Evolutionary conservation across 2,797 vertebrate species (phyloP).

Genomic region (Protonibea diacanthus): DNA sequence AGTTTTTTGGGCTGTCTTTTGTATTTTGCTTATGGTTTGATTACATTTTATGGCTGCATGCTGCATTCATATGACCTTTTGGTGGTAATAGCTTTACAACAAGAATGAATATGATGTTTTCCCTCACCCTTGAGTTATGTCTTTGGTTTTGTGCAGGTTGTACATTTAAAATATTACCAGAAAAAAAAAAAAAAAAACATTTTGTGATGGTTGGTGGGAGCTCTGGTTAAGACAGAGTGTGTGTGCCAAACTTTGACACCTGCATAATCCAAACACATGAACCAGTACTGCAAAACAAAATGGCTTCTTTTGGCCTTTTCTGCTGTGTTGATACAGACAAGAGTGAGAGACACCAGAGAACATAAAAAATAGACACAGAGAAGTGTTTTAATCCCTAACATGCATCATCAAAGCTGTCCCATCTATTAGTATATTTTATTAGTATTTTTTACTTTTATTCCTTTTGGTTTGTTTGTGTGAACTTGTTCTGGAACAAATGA

Average conservation of each 20-base stretch:
- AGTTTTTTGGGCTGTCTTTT: slow-evolving; percentile 3
- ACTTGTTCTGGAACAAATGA: background rate
- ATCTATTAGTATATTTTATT: background rate
- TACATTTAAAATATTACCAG: background rate
- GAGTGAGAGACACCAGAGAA: background rate
- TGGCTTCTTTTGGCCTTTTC: background rate
- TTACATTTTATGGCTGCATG: slow-evolving; percentile 2
- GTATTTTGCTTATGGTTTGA: background rate
- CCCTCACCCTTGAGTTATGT: background rate
- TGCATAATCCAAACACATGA: background rate
- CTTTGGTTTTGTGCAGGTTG: too few relatives aligned
- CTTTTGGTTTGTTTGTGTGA: background rate
- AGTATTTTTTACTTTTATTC: background rate
- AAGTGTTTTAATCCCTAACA: background rate
- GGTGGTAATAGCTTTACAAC: background rate
- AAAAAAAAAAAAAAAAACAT: background rate
- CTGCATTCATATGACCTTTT: background rate
- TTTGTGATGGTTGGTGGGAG: background rate
- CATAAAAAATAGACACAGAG: background rate
- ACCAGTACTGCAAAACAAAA: background rate
- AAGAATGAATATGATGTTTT: too few relatives aligned
- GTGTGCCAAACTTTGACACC: background rate
- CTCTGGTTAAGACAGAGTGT: background rate
- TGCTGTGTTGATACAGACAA: too few relatives aligned
- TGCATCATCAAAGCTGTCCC: background rate